Evolutionary conservation across 2,888 invertebrate genomes (phyloP).

Genomic region (Drosophila siamana): DNA sequence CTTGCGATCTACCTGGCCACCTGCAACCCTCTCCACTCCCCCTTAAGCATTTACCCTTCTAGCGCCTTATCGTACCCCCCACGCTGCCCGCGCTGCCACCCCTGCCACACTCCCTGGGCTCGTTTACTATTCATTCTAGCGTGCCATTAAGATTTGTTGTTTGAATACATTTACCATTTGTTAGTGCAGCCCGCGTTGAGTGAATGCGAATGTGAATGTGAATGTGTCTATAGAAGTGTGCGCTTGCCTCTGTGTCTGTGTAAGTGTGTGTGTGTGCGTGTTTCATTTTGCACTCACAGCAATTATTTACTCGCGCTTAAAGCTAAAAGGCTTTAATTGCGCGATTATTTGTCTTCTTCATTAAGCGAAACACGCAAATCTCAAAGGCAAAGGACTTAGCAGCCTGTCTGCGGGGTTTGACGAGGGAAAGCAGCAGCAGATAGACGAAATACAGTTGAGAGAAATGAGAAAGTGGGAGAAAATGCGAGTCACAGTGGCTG

Average conservation of each 20-base stretch:
- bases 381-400: constrained; percentile 62
- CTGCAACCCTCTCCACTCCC: constrained; percentile 14
- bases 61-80: constrained; percentile 6
- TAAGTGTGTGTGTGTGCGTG: constrained; percentile 48
- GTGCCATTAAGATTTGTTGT: constrained; percentile 82
- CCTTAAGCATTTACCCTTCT: constrained; percentile 33
- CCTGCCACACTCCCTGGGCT: constrained; percentile 39
- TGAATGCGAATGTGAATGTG: constrained; percentile 34
- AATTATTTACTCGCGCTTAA: constrained; percentile 83
- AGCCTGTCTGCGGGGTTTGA: not conserved
- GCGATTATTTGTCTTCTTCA: constrained; percentile 84
- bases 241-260: constrained; percentile 27
- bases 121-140: constrained; percentile 80
- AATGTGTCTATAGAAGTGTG: constrained; percentile 17
- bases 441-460: constrained; percentile 15
- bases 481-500: constrained; percentile 55
- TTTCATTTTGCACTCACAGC: constrained; percentile 74
- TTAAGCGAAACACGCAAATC: constrained; percentile 83
- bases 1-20: constrained; percentile 45
- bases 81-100: too few relatives aligned
- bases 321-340: constrained; percentile 84
- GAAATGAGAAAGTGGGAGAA: constrained; percentile 15
- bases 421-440: constrained; percentile 10
- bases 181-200: constrained; percentile 65
- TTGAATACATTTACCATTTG: constrained; percentile 81